phyloP scores from a whole-genome alignment of 2,797 vertebrate genomes.

The Melanotaenia maccullochi region DNA sequence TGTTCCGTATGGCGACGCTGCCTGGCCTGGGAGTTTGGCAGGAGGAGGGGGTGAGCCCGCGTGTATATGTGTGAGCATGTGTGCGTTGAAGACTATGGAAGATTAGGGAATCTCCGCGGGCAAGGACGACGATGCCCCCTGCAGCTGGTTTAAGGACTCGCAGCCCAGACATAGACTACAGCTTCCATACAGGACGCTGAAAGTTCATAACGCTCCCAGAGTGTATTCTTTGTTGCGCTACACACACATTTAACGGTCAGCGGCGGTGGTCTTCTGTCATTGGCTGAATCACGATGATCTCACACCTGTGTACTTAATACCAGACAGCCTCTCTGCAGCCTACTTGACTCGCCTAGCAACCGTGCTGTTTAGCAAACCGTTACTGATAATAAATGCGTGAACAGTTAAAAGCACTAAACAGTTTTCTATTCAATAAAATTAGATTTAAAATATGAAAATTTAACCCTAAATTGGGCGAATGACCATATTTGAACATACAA shows the following conservation, averaged over 20 bases:
- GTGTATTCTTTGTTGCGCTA: constrained; percentile 5
- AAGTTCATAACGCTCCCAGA: constrained; percentile 3
- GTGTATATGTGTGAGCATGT: constrained; percentile 15
- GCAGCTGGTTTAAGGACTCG: constrained; percentile 72
- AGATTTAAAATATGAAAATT: too few species aligned
- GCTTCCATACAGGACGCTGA: background rate
- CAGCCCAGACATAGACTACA: constrained; percentile 24
- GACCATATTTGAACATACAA: too few species aligned
- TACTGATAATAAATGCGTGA: too few species aligned
- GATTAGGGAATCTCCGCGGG: constrained; percentile 52
- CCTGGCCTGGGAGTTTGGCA: constrained; percentile 76
- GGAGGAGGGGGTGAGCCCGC: constrained; percentile 51
- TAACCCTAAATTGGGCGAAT: too few species aligned
- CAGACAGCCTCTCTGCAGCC: background rate
- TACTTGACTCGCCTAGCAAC: background rate
- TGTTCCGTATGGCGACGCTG: constrained; percentile 81
- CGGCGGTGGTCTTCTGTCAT: constrained; percentile 13
- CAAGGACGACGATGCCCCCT: constrained; percentile 83
- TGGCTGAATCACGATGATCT: constrained; percentile 30
- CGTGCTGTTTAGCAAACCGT: background rate
- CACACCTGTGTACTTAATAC: constrained; percentile 27
- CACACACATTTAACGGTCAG: constrained; percentile 27
- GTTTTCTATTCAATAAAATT: too few species aligned
- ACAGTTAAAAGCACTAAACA: too few species aligned
- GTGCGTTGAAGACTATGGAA: constrained; percentile 9